Base-by-base conservation (phyloP, 2,888 invertebrate genomes). In the Hetaerina titia region DNA sequence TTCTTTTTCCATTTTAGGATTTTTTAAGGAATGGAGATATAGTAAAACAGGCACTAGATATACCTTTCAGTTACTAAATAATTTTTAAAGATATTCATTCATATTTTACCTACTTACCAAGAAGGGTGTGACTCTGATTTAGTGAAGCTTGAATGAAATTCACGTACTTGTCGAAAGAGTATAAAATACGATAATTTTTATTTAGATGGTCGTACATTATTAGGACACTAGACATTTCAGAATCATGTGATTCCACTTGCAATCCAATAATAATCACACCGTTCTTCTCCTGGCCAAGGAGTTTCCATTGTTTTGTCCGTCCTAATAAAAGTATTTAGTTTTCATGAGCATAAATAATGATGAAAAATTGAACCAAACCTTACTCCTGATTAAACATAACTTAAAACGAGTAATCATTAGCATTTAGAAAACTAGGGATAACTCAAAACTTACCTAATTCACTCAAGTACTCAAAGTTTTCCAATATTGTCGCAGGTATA, bases 61-160 rank as follows among this genome's bases (percentile, higher is more conserved):
- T 45, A 45, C 45, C 45, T 45, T 45, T 4, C 45, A 2, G 45
- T 45, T 1, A 45, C 45, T 45, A 45, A 45, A 2, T 45, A 45
- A 45, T 45, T 45, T n/a, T 45, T 45, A 45, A 45, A 45, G 45
- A 45, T 45, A 60, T 60, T 15, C 7, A 60, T 9, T 60, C 17
- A 60, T 60, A 60, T 69, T 17, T 17, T 69, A 22, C 81, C 81
- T 69, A 96, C 95, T 95, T 96, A 96, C 98, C 98, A 89, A 98
- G 96, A 95, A 98, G 96, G 2, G 98, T 98, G 95, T 97, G 97
- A 94, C 97, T 97, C 95, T 97, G 97, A 96, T 98, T 98, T 8
- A 98, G 97, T 8, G 98, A 98, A 22, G 98, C 98, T 97, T 99
- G 98, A 95, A 98, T 98, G 94, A 98, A 97, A 96, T 98, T 98